phyloP scores from a whole-genome alignment of 53 echinoderm and acorn worm species.

The Mesocentrotus franciscanus region DNA sequence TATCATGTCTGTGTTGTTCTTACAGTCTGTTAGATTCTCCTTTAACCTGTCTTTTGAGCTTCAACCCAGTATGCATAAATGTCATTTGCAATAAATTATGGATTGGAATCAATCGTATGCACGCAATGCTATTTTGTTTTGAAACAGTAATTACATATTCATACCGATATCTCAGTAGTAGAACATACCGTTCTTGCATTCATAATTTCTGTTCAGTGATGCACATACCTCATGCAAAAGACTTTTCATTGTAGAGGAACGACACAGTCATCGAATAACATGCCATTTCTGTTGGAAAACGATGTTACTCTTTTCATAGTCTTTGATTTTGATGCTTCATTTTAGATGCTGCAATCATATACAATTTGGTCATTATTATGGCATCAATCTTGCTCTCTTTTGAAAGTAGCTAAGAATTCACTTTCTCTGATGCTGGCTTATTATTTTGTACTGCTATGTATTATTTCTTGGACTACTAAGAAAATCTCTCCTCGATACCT shows the following conservation, averaged over 20 bases:
- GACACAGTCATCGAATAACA: neutral
- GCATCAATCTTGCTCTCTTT: too few relatives aligned
- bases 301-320: too few relatives aligned
- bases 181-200: neutral
- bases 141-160: neutral
- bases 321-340: too few relatives aligned
- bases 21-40: neutral
- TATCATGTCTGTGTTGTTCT: neutral
- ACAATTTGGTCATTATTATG: too few relatives aligned
- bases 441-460: too few relatives aligned
- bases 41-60: neutral
- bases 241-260: neutral
- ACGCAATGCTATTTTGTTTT: neutral
- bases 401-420: too few relatives aligned
- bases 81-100: constrained; percentile 14
- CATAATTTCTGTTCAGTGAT: neutral
- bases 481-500: neutral
- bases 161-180: neutral
- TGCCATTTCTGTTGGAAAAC: neutral
- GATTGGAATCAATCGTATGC: neutral
- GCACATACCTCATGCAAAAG: neutral
- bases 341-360: too few relatives aligned
- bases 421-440: too few relatives aligned
- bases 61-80: neutral
- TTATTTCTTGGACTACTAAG: too few relatives aligned